phyloP scores from a whole-genome alignment of 92 coral and sea anemone species.

The Epizoanthus scotinus region DNA sequence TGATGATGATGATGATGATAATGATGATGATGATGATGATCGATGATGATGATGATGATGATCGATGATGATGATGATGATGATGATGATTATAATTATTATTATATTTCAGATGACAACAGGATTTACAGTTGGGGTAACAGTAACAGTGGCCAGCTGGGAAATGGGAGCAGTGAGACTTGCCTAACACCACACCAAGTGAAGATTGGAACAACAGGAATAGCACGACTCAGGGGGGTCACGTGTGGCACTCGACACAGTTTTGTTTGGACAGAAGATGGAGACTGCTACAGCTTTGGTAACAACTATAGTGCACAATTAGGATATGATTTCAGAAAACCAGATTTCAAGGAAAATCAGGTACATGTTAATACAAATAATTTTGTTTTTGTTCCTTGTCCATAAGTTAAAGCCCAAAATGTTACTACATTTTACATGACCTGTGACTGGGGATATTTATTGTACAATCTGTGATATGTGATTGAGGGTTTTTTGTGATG shows the following conservation, averaged over 20 bases:
- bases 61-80: too few species aligned
- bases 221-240: slow-evolving; percentile 72
- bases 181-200: slow-evolving; percentile 69
- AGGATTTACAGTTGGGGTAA: slow-evolving; percentile 94
- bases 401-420: not conserved
- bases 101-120: slow-evolving; percentile 56
- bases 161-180: slow-evolving; percentile 75
- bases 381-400: not conserved
- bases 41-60: too few species aligned
- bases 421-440: too few species aligned
- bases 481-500: too few species aligned
- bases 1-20: too few species aligned
- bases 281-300: slow-evolving; percentile 95
- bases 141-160: slow-evolving; percentile 97
- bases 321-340: slow-evolving; percentile 94
- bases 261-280: slow-evolving; percentile 92
- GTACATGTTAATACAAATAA: too few species aligned
- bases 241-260: slow-evolving; percentile 97
- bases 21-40: too few species aligned
- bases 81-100: not conserved
- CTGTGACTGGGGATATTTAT: too few species aligned
- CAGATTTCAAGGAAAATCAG: slow-evolving; percentile 98
- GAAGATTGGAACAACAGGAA: slow-evolving; percentile 68
- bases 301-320: slow-evolving; percentile 96
- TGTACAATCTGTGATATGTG: too few species aligned